Conservation (phyloP, 2,888 invertebrate species). For the Hydrotaea diabolus region DNA sequence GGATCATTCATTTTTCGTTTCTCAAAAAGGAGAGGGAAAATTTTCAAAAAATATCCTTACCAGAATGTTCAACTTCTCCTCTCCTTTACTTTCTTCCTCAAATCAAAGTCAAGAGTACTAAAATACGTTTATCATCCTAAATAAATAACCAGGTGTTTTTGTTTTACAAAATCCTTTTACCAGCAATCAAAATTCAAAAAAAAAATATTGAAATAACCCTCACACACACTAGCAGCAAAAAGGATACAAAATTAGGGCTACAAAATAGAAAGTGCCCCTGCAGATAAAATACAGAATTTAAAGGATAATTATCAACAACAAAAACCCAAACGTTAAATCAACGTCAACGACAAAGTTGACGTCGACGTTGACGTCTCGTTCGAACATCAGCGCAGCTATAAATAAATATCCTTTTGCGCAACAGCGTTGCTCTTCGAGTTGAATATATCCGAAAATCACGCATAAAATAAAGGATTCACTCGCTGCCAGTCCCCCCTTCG, state of each 20-base stretch:
- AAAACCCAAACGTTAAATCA: conserved; percentile 43
- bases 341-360: conserved; percentile 39
- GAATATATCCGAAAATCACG: conserved; percentile 14
- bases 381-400: background rate
- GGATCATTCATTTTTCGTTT: no score
- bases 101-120: background rate
- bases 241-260: background rate
- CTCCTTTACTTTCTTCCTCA: background rate
- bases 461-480: conserved; percentile 58
- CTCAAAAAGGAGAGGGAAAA: no score
- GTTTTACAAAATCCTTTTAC: background rate
- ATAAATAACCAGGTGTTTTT: conserved; percentile 59
- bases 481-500: background rate
- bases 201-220: conserved; percentile 43
- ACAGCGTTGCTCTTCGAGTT: background rate
- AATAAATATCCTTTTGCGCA: conserved; percentile 24
- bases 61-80: no score
- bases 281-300: background rate
- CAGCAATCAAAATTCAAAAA: conserved; percentile 21
- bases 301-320: conserved; percentile 22
- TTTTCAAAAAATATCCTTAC: no score
- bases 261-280: background rate
- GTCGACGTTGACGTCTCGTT: conserved; percentile 15
- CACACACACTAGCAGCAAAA: conserved; percentile 11
- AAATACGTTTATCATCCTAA: conserved; percentile 41